Evolutionary conservation across 2,888 invertebrate genomes (phyloP).

Genomic region (Electrophaes corylata): DNA sequence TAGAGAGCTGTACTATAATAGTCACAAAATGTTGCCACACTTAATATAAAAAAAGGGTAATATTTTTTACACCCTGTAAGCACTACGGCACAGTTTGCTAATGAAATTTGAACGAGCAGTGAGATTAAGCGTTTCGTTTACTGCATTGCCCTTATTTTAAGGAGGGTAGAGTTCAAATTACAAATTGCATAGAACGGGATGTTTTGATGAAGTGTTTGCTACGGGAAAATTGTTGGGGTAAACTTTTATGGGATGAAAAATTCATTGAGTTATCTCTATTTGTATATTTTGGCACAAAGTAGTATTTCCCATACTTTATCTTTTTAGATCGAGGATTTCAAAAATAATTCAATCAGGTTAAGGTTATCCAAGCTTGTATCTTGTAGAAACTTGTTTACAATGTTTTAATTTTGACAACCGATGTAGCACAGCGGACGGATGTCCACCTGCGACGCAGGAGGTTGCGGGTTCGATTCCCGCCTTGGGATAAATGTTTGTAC

Average conservation of each 20-base stretch:
- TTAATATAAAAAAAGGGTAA: background rate
- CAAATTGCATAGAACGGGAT: background rate
- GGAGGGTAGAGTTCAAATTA: constrained; percentile 16
- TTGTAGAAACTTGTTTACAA: too few species aligned
- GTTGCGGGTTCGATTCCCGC: too few species aligned
- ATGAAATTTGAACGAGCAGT: constrained; percentile 66
- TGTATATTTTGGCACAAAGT: too few species aligned
- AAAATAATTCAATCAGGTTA: too few species aligned
- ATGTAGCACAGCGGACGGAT: too few species aligned
- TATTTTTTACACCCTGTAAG: constrained; percentile 38
- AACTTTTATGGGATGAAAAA: background rate
- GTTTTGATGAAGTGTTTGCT: constrained; percentile 10
- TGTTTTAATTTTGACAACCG: too few species aligned
- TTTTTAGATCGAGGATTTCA: too few species aligned
- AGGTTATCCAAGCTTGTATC: too few species aligned
- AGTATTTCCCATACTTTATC: background rate
- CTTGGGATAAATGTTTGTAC: too few species aligned
- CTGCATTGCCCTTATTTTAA: constrained; percentile 18
- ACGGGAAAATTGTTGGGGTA: background rate
- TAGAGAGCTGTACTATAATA: too few species aligned
- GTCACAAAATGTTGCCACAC: background rate
- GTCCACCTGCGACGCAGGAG: too few species aligned
- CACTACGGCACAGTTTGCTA: constrained; percentile 48
- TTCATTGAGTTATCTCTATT: background rate
- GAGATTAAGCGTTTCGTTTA: constrained; percentile 45